Percentiles rank a stretch among this genome's conserved stretches.
These are phyloP conservation scores for Aradophagus sp. DNA, from an alignment of 1,140 invertebrate species.

Conservation along the genomic window DNA sequence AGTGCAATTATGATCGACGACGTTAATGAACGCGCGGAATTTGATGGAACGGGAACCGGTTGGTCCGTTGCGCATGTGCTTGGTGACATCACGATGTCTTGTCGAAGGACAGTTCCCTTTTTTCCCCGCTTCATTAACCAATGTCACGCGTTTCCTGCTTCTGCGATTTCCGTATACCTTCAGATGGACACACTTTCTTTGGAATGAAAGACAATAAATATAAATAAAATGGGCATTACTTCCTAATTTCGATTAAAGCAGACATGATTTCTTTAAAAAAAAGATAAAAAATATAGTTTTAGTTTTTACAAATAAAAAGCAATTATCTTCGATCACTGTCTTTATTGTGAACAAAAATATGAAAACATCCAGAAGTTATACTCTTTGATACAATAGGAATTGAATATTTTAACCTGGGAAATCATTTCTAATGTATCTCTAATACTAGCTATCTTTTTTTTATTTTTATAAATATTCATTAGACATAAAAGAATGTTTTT, in stretches of 20 bases:
- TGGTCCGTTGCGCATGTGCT: constrained; percentile 14
- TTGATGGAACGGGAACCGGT: constrained; percentile 32
- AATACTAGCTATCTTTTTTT: too few relatives aligned
- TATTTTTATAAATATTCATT: too few relatives aligned
- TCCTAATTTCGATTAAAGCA: constrained; percentile 17
- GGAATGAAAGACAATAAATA: constrained; percentile 44
- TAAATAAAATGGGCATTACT: constrained; percentile 35
- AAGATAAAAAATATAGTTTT: too few relatives aligned
- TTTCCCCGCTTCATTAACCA: constrained; percentile 37
- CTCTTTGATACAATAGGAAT: too few relatives aligned
- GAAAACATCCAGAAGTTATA: too few relatives aligned
- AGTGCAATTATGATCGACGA: constrained; percentile 19
- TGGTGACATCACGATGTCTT: constrained; percentile 9
- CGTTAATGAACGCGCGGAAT: constrained; percentile 34
- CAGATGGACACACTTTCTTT: constrained; percentile 58
- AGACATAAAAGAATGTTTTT: too few relatives aligned
- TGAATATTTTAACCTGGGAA: too few relatives aligned
- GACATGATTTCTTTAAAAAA: constrained; percentile 19
- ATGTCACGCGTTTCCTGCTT: constrained; percentile 35
- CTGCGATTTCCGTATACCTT: constrained; percentile 45
- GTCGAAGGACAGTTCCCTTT: constrained; percentile 32
- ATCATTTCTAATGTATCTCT: too few relatives aligned
- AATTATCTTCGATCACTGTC: too few relatives aligned
- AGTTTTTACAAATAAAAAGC: too few relatives aligned
- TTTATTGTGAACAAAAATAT: too few relatives aligned